Evolutionary conservation across 30 jellyfish, hydroid and myxozoan genomes (phyloP).

Genomic region (Turritopsis rubra): DNA sequence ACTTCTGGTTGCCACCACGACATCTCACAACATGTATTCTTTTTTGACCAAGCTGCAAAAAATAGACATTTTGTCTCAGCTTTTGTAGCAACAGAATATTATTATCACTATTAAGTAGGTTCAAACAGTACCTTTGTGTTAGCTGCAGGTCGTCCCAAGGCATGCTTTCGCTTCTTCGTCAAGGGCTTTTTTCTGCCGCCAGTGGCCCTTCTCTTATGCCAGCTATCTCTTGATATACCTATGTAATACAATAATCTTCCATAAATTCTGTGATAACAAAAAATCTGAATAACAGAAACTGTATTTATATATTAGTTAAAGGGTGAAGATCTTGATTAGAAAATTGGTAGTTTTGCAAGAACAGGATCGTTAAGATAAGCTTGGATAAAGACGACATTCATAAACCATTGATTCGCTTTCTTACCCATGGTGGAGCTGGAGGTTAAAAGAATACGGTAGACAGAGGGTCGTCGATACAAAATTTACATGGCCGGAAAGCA

Average conservation of each 20-base stretch:
- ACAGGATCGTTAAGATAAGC: neutral
- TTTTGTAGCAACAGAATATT: neutral
- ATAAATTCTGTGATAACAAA: neutral
- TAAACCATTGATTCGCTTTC: conserved; percentile 1
- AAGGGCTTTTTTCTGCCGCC: conserved; percentile 85
- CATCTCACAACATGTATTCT: conserved; percentile 77
- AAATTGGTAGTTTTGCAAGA: neutral
- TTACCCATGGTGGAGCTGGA: conserved; percentile 41
- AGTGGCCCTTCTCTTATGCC: conserved; percentile 87
- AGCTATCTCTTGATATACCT: conserved; percentile 95
- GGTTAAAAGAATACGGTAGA: neutral
- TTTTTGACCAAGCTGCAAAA: conserved; percentile 63
- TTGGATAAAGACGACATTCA: neutral
- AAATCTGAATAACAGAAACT: neutral
- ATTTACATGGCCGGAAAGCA: neutral
- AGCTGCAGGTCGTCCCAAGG: conserved; percentile 93
- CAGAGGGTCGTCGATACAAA: neutral
- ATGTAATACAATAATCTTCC: neutral
- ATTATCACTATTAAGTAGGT: neutral
- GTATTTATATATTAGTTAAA: neutral
- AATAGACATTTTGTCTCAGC: neutral
- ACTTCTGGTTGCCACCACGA: conserved; percentile 87
- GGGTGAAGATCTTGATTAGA: neutral
- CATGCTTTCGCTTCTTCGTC: conserved; percentile 73
- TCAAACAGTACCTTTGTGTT: conserved; percentile 43